Base-by-base conservation (phyloP, 1,140 invertebrate species). In the Anadara kagoshimensis region DNA sequence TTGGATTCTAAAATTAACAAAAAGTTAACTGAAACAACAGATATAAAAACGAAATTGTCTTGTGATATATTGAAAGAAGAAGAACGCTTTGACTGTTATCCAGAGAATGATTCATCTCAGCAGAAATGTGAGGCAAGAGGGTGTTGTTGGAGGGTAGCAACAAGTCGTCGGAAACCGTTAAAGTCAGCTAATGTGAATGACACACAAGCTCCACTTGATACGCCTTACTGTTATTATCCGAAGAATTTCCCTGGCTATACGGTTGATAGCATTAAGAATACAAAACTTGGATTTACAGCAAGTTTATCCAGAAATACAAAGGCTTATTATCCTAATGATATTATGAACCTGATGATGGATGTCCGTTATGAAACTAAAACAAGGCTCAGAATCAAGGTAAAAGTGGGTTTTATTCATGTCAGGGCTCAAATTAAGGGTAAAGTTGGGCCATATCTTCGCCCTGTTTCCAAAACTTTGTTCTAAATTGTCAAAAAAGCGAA, bases 151-250 rank as follows among this genome's bases (percentile, higher is more conserved):
- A 54, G 20, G 5, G 43, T 61, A 29, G 59, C 29, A 47, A 5
- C 47, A 24, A 36, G 29, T 36, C 8, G 12, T 18, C 14, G 26
- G 7, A 51, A 26, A 36, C n/a, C 36, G 14, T 36, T 51, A 26
- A 16, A 53, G 26, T 43, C 45, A 20, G 20, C n/a, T 29, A 47
- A 26, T 20, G 0, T 43, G 14, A 41, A 24, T 63, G 41, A 45
- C 8, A 44, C 22, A 63, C 29, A 51, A 20, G 49, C 53, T 26
- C 61, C 69, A 43, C 26, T 71, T 8, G 69, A 57, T 47, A 74
- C 78, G 14, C 82, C 82, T 18, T 83, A 59, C 44, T 85, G 84
- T 29, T 84, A 74, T 54, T 85, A 76, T 63, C 82, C 84, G 4
- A 51, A 45, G 11, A 67, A 78, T 51, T 83, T 76, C 57, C 53